These are phyloP conservation scores for Schizaphis graminum DNA, from an alignment of 2,888 invertebrate genomes.

Conservation along the genomic window DNA sequence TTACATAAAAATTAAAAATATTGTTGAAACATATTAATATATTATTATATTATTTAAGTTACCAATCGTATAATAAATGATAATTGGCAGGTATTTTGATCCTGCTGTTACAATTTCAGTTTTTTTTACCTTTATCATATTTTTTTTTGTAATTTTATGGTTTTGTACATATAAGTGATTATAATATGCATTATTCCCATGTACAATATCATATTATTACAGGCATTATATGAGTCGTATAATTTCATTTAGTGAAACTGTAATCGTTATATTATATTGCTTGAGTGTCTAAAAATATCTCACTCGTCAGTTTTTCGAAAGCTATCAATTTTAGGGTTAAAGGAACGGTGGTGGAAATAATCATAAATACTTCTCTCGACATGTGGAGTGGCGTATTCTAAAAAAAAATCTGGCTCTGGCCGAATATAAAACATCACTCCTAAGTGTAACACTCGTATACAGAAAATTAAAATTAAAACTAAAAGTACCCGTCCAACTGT, in stretches of 20 bases:
- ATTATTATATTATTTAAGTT: background rate
- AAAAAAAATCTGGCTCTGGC: slow-evolving; percentile 8
- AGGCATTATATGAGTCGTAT: background rate
- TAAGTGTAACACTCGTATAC: background rate
- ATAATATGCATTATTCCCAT: background rate
- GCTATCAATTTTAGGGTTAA: slow-evolving; percentile 30
- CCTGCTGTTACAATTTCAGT: background rate
- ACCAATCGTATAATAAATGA: background rate
- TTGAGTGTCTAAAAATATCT: slow-evolving; percentile 22
- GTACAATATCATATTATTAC: background rate
- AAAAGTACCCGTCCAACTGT: background rate
- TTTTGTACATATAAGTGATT: background rate
- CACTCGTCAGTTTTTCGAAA: slow-evolving; percentile 25
- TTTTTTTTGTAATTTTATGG: background rate
- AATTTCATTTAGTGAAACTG: slow-evolving; percentile 12
- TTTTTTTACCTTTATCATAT: background rate
- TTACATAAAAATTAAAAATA: background rate
- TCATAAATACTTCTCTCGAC: slow-evolving; percentile 37
- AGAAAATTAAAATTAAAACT: background rate
- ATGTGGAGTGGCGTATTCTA: slow-evolving; percentile 15
- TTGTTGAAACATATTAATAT: background rate
- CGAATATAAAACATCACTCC: background rate
- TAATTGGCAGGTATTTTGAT: background rate
- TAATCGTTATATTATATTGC: background rate
- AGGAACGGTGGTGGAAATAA: slow-evolving; percentile 20